phyloP scores from a whole-genome alignment of 2,113 vertebrate genomes.

The Phrynocephalus versicolor region DNA sequence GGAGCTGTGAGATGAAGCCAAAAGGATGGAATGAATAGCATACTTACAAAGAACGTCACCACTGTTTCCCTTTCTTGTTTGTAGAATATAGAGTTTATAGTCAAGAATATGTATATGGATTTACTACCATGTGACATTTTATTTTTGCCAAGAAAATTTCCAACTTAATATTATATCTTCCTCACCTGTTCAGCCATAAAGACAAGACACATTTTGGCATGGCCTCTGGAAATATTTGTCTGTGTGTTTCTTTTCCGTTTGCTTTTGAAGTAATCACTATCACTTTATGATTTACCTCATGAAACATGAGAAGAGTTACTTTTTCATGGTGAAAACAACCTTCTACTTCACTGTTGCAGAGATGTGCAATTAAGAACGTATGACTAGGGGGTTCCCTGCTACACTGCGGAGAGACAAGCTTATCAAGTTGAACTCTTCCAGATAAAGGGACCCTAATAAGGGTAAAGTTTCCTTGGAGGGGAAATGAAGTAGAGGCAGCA shows the following conservation, averaged over 20 bases:
- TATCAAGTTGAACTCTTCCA: too few species aligned
- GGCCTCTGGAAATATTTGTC: background rate
- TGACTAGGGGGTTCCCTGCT: too few species aligned
- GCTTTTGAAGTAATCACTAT: background rate
- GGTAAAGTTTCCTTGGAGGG: too few species aligned
- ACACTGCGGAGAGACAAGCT: too few species aligned
- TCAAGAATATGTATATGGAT: background rate
- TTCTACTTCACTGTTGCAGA: background rate
- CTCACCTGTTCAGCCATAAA: background rate
- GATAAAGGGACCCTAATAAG: too few species aligned
- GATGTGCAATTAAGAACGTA: background rate
- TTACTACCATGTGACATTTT: background rate
- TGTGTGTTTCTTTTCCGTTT: too few species aligned
- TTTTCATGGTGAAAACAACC: too few species aligned
- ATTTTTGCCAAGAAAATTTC: background rate
- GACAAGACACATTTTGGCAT: background rate
- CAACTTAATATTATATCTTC: background rate
- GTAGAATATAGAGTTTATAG: background rate
- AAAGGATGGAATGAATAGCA: constrained; percentile 1
- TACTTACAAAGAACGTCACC: background rate
- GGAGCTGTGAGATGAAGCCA: background rate
- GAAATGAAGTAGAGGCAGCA: too few species aligned
- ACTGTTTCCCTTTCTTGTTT: background rate
- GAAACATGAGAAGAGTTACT: background rate
- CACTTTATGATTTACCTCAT: background rate